These are phyloP conservation scores for Macrotrachela quadricornifera DNA, from an alignment of 1,140 invertebrate genomes.

Conservation along the genomic window DNA sequence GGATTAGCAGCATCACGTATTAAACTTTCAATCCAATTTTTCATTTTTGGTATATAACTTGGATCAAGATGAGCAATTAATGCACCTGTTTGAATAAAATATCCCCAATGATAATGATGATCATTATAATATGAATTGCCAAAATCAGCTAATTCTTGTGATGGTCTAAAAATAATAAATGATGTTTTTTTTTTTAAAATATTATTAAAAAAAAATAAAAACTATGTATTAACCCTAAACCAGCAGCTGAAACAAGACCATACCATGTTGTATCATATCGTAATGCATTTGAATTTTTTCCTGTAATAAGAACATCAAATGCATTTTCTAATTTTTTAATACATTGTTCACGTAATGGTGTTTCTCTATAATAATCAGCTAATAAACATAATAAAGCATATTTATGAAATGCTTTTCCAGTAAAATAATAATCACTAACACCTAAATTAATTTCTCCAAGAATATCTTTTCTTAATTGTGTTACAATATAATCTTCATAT, in stretches of 20 bases:
- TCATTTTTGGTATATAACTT: not conserved
- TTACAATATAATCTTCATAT: too few relatives aligned
- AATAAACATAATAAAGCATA: too few relatives aligned
- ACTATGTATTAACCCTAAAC: not conserved
- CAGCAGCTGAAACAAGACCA: not conserved
- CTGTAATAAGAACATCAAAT: not conserved
- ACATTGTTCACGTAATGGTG: too few relatives aligned
- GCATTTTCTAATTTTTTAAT: too few relatives aligned
- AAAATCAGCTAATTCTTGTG: not conserved
- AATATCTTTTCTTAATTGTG: too few relatives aligned
- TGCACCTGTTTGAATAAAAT: constrained; percentile 1
- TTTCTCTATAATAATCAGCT: too few relatives aligned
- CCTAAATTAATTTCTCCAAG: too few relatives aligned
- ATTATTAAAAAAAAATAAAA: too few relatives aligned
- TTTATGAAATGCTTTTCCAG: too few relatives aligned
- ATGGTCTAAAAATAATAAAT: not conserved
- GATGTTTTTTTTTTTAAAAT: too few relatives aligned
- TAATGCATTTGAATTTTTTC: not conserved
- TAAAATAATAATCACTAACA: too few relatives aligned
- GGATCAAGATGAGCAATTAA: not conserved
- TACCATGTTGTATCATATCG: not conserved
- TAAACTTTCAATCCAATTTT: not conserved
- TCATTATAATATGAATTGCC: constrained; percentile 7
- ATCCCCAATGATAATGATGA: constrained; percentile 6
- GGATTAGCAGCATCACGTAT: too few relatives aligned